These are phyloP conservation scores for Spongilla lacustris DNA, from an alignment of 37 sponge, comb jelly and placozoan species.

Conservation along the genomic window DNA sequence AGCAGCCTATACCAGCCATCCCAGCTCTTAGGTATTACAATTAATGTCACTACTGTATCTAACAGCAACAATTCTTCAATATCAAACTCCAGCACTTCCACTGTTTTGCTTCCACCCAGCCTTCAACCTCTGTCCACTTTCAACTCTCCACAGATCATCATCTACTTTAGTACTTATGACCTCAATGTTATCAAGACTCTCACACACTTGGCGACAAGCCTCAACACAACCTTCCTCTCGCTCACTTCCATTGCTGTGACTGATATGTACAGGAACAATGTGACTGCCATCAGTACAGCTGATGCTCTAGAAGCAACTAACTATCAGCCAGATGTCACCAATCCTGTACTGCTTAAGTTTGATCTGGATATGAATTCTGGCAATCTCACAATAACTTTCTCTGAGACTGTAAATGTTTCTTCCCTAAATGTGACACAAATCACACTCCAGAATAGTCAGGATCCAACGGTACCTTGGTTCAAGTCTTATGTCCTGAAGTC, in stretches of 20 bases:
- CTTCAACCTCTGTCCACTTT: constrained; percentile 51
- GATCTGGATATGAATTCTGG: constrained; percentile 80
- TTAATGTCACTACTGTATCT: constrained; percentile 10
- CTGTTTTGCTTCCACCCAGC: not conserved
- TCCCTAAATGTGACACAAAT: constrained; percentile 81
- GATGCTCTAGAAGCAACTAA: constrained; percentile 8
- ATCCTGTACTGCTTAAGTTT: constrained; percentile 68
- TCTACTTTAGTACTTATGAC: constrained; percentile 70
- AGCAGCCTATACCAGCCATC: constrained; percentile 39
- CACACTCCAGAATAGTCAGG: constrained; percentile 32
- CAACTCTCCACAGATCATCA: constrained; percentile 38
- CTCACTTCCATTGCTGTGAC: constrained; percentile 46
- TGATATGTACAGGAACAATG: constrained; percentile 82
- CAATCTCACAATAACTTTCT: constrained; percentile 83
- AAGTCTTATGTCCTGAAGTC: constrained; percentile 56
- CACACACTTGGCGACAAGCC: constrained; percentile 53
- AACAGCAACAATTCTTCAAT: constrained; percentile 1
- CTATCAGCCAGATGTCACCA: constrained; percentile 52
- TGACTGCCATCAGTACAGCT: constrained; percentile 22
- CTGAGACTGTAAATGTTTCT: constrained; percentile 87
- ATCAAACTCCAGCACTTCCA: not conserved
- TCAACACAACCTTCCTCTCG: constrained; percentile 57
- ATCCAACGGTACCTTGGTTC: constrained; percentile 18
- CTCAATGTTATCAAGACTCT: constrained; percentile 79
- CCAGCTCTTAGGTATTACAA: constrained; percentile 11